These are phyloP conservation scores for Acrossocheilus wenchowensis DNA, from an alignment of 2,797 vertebrate genomes.

Conservation along the genomic window DNA sequence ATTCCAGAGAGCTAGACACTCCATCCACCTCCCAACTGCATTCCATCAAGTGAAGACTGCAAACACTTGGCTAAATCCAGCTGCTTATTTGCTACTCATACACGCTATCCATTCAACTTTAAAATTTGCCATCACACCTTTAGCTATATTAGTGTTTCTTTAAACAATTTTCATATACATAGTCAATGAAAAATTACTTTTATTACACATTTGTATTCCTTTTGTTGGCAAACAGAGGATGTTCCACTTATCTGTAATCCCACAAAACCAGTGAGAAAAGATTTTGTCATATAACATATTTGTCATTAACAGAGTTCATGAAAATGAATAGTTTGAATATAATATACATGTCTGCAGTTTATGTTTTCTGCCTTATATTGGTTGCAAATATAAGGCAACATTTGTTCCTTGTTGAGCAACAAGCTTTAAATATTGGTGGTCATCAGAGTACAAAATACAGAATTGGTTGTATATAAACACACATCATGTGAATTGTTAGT, in stretches of 20 bases:
- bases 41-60: not conserved
- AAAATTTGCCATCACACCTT: not conserved
- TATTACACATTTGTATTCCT: not conserved
- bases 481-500: conserved; percentile 7
- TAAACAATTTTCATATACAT: not conserved
- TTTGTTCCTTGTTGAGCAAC: not conserved
- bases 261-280: not conserved
- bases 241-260: not conserved
- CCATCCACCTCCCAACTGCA: not conserved
- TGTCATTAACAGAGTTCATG: not conserved
- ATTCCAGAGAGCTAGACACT: conserved; percentile 52
- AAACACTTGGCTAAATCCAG: not conserved
- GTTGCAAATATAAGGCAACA: not conserved
- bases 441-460: not conserved
- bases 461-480: conserved; percentile 5
- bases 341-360: not conserved
- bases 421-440: not conserved
- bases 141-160: not conserved
- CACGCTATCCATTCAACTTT: not conserved
- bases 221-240: not conserved
- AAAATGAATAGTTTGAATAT: not conserved
- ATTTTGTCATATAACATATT: not conserved
- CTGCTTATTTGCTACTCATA: not conserved
- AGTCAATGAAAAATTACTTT: not conserved
- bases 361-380: not conserved